Conservation (phyloP, 2,888 invertebrate genomes). For the Apamea anceps region DNA sequence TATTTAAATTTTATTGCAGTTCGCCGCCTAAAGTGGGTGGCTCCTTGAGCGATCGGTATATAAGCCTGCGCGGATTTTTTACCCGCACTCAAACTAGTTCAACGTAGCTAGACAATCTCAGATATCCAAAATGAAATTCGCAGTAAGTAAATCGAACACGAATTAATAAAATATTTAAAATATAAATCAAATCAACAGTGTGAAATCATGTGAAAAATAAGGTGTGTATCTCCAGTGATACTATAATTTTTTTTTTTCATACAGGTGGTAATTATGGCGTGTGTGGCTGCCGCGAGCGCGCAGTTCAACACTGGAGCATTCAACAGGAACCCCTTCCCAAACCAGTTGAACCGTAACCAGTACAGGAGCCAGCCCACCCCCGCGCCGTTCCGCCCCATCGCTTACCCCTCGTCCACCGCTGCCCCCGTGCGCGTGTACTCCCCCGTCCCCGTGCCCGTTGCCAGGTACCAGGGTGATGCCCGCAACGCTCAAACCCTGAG, state of each 20-base stretch:
- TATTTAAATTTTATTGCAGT: conserved; percentile 87
- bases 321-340: conserved; percentile 45
- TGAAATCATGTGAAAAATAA: conserved; percentile 38
- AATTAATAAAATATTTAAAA: conserved; percentile 39
- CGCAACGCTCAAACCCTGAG: conserved; percentile 78
- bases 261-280: conserved; percentile 77
- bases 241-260: conserved; percentile 53
- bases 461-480: conserved; percentile 67
- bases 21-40: conserved; percentile 83
- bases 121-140: conserved; percentile 80
- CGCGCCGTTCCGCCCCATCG: conserved; percentile 54
- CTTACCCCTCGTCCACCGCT: conserved; percentile 37
- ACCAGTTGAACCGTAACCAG: conserved; percentile 37
- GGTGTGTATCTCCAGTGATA: conserved; percentile 31
- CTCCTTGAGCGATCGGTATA: conserved; percentile 80
- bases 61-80: conserved; percentile 85
- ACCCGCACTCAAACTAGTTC: conserved; percentile 87
- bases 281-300: conserved; percentile 76
- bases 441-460: conserved; percentile 28
- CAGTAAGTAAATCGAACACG: conserved; percentile 77
- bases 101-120: conserved; percentile 80
- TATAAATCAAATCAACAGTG: conserved; percentile 11
- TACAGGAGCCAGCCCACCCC: conserved; percentile 51
- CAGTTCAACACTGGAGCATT: conserved; percentile 64
- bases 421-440: conserved; percentile 40